phyloP scores from a whole-genome alignment of 2,797 vertebrate species.

The Syngnathus acus region DNA sequence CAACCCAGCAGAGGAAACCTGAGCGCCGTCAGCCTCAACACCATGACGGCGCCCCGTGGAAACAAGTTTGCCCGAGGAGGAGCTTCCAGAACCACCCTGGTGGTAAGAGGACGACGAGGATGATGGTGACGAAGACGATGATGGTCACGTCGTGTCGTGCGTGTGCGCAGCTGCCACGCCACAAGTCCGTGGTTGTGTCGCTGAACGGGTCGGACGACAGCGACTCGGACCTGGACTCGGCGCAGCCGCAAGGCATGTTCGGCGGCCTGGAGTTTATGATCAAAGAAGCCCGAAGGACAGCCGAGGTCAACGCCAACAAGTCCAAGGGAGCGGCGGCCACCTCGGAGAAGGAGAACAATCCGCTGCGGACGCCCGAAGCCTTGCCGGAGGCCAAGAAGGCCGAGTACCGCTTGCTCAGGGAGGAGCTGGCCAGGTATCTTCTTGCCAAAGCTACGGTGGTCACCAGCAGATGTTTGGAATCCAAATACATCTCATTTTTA shows the following conservation, averaged over 20 bases:
- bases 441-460: no score
- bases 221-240: constrained; percentile 83
- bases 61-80: constrained; percentile 78
- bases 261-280: constrained; percentile 98
- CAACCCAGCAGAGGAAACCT: constrained; percentile 73
- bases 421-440: constrained; percentile 82
- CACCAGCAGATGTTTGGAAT: no score
- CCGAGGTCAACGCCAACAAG: constrained; percentile 93
- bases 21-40: constrained; percentile 80
- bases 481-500: no score
- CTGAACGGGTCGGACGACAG: constrained; percentile 91
- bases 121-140: neutral
- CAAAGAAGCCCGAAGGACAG: constrained; percentile 91
- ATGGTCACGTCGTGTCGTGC: neutral
- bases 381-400: constrained; percentile 81
- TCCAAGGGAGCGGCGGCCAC: constrained; percentile 66
- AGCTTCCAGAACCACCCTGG: constrained; percentile 77
- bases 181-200: constrained; percentile 91
- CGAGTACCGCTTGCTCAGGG: constrained; percentile 82
- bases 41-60: constrained; percentile 69
- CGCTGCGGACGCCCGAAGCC: constrained; percentile 78
- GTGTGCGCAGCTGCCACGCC: constrained; percentile 80
- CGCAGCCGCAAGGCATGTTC: constrained; percentile 70
- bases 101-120: constrained; percentile 65
- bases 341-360: constrained; percentile 94